phyloP scores from a whole-genome alignment of 2,888 invertebrate genomes.

The Orthosia gothica region DNA sequence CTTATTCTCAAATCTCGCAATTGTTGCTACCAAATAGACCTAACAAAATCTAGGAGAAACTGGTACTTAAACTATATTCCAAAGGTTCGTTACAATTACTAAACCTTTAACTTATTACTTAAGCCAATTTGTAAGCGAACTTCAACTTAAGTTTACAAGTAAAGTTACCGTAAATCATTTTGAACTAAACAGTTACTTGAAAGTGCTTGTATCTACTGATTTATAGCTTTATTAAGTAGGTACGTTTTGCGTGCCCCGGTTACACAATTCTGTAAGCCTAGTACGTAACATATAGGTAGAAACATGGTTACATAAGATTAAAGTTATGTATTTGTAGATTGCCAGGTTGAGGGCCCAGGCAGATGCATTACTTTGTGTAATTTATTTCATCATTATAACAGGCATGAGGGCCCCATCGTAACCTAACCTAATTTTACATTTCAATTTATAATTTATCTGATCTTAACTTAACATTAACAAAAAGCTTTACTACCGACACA shows the following conservation, averaged over 20 bases:
- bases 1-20: no score
- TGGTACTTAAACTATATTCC: background rate
- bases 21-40: background rate
- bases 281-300: background rate
- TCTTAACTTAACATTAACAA: no score
- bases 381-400: no score
- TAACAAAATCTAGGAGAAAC: background rate
- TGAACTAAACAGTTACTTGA: constrained; percentile 54
- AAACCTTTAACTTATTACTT: constrained; percentile 30
- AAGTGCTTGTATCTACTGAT: constrained; percentile 45
- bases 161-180: constrained; percentile 60
- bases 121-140: constrained; percentile 49
- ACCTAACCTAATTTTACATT: no score
- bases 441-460: no score
- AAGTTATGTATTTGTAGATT: background rate
- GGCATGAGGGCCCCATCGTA: no score
- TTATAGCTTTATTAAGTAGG: constrained; percentile 48
- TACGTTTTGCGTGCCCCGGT: constrained; percentile 31
- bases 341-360: no score
- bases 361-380: no score
- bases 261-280: constrained; percentile 1
- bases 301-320: background rate
- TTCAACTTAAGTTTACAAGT: constrained; percentile 51
- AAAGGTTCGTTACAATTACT: constrained; percentile 35
- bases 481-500: no score